Evolutionary conservation across 2,113 vertebrate genomes (phyloP).

Genomic region (Aramus guarauna): DNA sequence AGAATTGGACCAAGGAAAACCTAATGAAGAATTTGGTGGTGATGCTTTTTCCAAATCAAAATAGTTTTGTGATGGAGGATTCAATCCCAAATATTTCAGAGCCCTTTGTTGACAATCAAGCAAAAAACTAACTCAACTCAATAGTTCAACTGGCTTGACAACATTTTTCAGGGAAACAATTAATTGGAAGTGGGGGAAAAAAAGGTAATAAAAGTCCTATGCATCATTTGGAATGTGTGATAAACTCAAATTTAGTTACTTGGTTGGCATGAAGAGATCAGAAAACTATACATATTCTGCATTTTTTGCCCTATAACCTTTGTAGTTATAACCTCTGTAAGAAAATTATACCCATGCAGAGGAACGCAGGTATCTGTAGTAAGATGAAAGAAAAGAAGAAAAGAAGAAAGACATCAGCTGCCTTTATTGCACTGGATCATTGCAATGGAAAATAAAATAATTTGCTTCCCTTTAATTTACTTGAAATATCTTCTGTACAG

Average conservation of each 20-base stretch:
- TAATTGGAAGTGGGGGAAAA: not conserved
- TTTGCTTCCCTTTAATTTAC: not conserved
- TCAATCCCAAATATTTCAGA: not conserved
- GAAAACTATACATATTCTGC: not conserved
- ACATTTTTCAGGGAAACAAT: not conserved
- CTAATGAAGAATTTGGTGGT: not conserved
- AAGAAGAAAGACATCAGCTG: not conserved
- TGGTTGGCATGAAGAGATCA: not conserved
- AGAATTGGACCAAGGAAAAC: not conserved
- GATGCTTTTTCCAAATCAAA: not conserved
- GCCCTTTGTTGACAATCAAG: not conserved
- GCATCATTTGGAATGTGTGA: not conserved
- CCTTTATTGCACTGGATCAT: not conserved
- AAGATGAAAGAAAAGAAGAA: not conserved
- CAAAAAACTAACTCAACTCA: not conserved
- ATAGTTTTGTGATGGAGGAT: not conserved
- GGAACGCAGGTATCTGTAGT: not conserved
- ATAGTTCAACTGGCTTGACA: not conserved
- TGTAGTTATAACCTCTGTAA: not conserved
- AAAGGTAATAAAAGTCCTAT: not conserved
- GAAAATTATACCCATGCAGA: not conserved
- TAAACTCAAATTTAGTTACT: not conserved
- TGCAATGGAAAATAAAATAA: constrained; percentile 11
- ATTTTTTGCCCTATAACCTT: not conserved
- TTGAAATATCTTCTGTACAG: not conserved